Evolutionary conservation across 1,140 invertebrate genomes (phyloP), one percentile per base, ranked within the genome.

Genomic region (Venturia canescens): DNA sequence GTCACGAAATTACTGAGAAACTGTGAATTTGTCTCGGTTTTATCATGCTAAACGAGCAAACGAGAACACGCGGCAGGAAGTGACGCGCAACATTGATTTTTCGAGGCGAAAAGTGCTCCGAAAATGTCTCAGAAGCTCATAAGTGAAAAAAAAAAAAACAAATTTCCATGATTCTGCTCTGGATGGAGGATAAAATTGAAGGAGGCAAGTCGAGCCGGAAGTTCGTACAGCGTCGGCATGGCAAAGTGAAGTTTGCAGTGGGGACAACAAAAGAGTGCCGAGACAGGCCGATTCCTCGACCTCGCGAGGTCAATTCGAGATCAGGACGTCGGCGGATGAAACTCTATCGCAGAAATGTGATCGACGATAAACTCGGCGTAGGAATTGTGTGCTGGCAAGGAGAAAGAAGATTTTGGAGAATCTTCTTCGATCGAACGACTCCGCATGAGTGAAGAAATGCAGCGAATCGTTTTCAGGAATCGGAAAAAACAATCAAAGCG

Each of bases 281-380:
- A 80, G 81, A 83, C 38, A 85, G 84, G 80, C 82, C 84, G 78
- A 83, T 83, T 5, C 83, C 83, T 83, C 84, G 84, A 85, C 84
- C 84, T 85, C 82, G 82, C 77, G 74, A 83, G 84, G 84, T 83
- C 82, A 83, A 81, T 34, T 72, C 70, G 38, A 72, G 70, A 83
- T 80, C 79, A 82, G 18, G 80, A 67, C 60, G 48, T 18, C 38
- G 50, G 34, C 23, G 83, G 69, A 69, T 50, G 44, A 16, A 74
- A 7, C 72, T n/a, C n/a, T 26, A 23, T 0, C 44, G 38, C 16
- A 26, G 9, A 79, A 66, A 48, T 72, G 38, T 44, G 38, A 9
- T 71, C 44, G 31, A 67, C 29, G 21, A 57, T 57, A 44, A 44
- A 9, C 21, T 18, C 21, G 21, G 21, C 53, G 4, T 57, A n/a